A percentile compares a stretch with the other conserved stretches of the same genome.
phyloP scores from a whole-genome alignment of 2,888 invertebrate species.

The Cantharis flavilabris region DNA sequence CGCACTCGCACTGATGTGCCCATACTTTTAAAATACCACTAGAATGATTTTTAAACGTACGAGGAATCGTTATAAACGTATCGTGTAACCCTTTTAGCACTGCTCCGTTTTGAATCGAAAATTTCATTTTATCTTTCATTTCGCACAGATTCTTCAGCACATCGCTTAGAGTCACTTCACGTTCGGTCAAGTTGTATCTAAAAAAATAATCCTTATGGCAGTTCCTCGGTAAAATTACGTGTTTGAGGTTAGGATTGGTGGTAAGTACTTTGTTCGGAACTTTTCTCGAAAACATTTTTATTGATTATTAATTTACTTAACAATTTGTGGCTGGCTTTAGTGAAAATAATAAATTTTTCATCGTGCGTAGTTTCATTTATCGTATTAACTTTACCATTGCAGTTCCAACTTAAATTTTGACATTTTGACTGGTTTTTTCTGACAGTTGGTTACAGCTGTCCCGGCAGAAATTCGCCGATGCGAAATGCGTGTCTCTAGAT shows the following conservation, averaged over 20 bases:
- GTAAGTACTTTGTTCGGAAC: slow-evolving; percentile 28
- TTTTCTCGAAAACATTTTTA: slow-evolving; percentile 31
- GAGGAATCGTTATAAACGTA: slow-evolving; percentile 30
- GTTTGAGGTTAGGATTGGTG: slow-evolving; percentile 48
- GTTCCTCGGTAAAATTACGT: slow-evolving; percentile 33
- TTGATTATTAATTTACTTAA: not conserved
- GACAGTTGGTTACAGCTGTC: not conserved
- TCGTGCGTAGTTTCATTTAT: not conserved
- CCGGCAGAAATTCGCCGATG: not conserved
- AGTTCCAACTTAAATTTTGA: not conserved
- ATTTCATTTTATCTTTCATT: slow-evolving; percentile 22
- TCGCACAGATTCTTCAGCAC: slow-evolving; percentile 27
- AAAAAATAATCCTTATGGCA: slow-evolving; percentile 23
- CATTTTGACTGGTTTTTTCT: not conserved
- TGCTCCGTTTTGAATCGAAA: not conserved
- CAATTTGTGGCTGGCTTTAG: not conserved
- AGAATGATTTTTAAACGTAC: slow-evolving; percentile 56
- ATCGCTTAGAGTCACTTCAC: slow-evolving; percentile 36
- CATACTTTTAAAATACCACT: slow-evolving; percentile 59
- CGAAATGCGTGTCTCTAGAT: not conserved
- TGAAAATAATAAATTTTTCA: not conserved
- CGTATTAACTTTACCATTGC: not conserved
- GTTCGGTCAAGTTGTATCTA: slow-evolving; percentile 38
- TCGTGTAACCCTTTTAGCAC: slow-evolving; percentile 15
- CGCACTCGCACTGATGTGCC: slow-evolving; percentile 62